Evolutionary conservation across 53 echinoderm and acorn worm species (phyloP).

Genomic region (Astropecten irregularis): DNA sequence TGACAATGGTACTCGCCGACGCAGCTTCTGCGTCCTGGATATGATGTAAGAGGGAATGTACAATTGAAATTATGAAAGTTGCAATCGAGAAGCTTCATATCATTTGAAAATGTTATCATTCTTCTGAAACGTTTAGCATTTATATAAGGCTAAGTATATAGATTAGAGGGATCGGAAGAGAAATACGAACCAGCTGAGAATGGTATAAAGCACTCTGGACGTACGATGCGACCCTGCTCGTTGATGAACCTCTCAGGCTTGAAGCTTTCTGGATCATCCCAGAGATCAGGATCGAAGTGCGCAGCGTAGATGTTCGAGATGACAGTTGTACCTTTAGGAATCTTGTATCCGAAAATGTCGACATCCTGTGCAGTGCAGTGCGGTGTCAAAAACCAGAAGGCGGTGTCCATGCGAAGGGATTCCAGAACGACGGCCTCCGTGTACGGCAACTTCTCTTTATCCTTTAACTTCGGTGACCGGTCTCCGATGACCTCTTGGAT

Average conservation of each 20-base stretch:
- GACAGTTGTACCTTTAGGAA: conserved; percentile 39
- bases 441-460: conserved; percentile 33
- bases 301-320: conserved; percentile 39
- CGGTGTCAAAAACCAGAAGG: conserved; percentile 5
- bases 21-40: not conserved
- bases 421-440: conserved; percentile 35
- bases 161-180: no score
- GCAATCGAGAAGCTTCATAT: not conserved
- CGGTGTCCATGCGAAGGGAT: conserved; percentile 1
- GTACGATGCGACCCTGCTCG: not conserved
- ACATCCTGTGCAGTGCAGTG: conserved; percentile 27
- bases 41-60: not conserved
- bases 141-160: no score
- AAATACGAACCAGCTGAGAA: conserved; percentile 20
- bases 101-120: no score
- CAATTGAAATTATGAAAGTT: no score
- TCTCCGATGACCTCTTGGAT: conserved; percentile 41
- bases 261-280: conserved; percentile 39
- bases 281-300: conserved; percentile 32
- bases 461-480: conserved; percentile 6
- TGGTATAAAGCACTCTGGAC: conserved; percentile 31
- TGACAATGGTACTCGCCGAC: no score
- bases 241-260: conserved; percentile 29
- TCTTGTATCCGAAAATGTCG: conserved; percentile 28
- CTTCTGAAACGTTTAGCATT: no score